phyloP scores from a whole-genome alignment of 2,888 invertebrate species.

The Drepana falcataria region DNA sequence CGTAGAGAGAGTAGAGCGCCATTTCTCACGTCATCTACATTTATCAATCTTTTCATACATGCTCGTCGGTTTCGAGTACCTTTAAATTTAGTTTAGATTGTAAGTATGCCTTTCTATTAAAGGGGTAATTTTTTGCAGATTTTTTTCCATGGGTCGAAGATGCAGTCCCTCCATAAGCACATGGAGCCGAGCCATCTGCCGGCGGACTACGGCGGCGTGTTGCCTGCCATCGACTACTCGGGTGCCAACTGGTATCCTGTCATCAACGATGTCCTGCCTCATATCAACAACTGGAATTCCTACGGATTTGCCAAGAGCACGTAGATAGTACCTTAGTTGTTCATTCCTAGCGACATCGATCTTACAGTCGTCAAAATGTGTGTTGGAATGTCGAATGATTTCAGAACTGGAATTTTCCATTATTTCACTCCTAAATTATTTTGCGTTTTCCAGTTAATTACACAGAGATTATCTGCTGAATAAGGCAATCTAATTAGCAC shows the following conservation, averaged over 20 bases:
- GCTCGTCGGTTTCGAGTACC: no score
- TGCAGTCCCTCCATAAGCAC: conserved; percentile 86
- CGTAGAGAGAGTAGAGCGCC: no score
- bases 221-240: conserved; percentile 86
- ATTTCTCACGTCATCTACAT: no score
- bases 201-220: conserved; percentile 85
- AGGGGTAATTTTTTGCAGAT: conserved; percentile 72
- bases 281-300: conserved; percentile 83
- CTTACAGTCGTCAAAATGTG: conserved; percentile 1
- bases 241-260: conserved; percentile 88
- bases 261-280: conserved; percentile 81
- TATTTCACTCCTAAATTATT: no score
- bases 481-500: no score
- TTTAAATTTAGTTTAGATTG: no score
- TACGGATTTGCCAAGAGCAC: conserved; percentile 81
- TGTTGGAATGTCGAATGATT: not conserved
- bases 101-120: not conserved
- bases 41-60: no score
- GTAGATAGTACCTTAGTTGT: conserved; percentile 24
- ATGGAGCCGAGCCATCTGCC: conserved; percentile 84
- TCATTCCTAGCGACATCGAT: not conserved
- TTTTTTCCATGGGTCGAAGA: conserved; percentile 90
- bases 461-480: no score
- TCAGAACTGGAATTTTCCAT: no score
- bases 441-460: not conserved